phyloP scores from a whole-genome alignment of 2,797 vertebrate genomes.

The Onychomys arenicola region DNA sequence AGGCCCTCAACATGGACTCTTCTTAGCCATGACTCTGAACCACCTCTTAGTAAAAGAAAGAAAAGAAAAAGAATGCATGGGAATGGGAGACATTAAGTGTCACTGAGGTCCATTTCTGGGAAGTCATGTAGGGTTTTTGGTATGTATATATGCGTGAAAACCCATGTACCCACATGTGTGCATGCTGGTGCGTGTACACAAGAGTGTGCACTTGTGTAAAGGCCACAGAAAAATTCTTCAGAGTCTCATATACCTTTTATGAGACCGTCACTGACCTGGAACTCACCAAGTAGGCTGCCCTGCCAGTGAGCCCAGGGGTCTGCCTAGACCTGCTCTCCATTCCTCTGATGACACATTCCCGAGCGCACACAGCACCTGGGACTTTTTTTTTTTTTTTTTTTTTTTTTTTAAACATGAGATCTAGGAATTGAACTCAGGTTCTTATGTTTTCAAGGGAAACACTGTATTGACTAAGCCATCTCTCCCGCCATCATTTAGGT shows the following conservation, averaged over 20 bases:
- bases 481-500: background rate
- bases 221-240: background rate
- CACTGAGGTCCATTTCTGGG: background rate
- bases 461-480: background rate
- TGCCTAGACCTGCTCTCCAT: background rate
- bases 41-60: background rate
- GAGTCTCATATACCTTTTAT: background rate
- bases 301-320: background rate
- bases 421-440: background rate
- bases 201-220: background rate
- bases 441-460: background rate
- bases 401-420: background rate
- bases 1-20: background rate
- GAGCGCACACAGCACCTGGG: background rate
- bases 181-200: background rate
- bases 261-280: background rate
- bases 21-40: background rate
- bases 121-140: background rate
- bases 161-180: background rate
- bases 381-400: background rate
- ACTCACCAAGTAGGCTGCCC: background rate
- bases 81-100: background rate
- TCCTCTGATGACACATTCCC: background rate
- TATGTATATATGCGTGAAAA: background rate
- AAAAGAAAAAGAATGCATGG: accelerated